phyloP scores from a whole-genome alignment of 2,888 invertebrate species.

The Syrista parreyssii region DNA sequence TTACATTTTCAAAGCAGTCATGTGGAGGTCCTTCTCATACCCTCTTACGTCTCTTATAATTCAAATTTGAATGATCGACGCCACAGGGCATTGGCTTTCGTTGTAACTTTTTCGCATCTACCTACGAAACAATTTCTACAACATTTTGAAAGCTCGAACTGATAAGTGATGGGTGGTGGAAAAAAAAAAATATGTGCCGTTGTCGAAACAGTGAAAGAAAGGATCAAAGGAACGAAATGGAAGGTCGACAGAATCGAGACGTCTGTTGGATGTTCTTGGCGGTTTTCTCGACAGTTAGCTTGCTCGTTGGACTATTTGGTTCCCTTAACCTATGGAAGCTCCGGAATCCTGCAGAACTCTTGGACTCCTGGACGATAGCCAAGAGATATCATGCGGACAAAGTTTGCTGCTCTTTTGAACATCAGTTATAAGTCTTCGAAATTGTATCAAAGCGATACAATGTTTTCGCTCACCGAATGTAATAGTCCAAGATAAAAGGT shows the following conservation, averaged over 20 bases:
- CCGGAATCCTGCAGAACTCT: too few relatives aligned
- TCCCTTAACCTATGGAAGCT: conserved; percentile 48
- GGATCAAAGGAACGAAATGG: conserved; percentile 33
- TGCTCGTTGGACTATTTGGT: conserved; percentile 47
- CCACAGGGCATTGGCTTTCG: too few relatives aligned
- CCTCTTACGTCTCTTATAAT: too few relatives aligned
- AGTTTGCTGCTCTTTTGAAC: conserved; percentile 48
- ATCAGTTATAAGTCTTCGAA: conserved; percentile 48
- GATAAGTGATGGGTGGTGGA: too few relatives aligned
- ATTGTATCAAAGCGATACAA: conserved; percentile 45
- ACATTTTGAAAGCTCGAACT: too few relatives aligned
- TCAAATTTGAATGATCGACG: too few relatives aligned
- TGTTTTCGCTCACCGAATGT: conserved; percentile 8
- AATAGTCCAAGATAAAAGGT: too few relatives aligned
- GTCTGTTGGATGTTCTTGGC: neutral
- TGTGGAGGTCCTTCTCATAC: too few relatives aligned
- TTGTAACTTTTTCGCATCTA: too few relatives aligned
- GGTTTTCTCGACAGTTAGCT: neutral
- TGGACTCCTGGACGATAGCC: conserved; percentile 40
- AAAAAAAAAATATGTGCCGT: too few relatives aligned
- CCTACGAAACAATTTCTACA: too few relatives aligned
- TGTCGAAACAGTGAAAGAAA: too few relatives aligned
- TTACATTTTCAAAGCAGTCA: neutral
- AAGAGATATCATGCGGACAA: conserved; percentile 44
- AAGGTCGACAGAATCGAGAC: conserved; percentile 23